phyloP scores from a whole-genome alignment of 2,113 vertebrate genomes.

The Dromiciops gliroides region DNA sequence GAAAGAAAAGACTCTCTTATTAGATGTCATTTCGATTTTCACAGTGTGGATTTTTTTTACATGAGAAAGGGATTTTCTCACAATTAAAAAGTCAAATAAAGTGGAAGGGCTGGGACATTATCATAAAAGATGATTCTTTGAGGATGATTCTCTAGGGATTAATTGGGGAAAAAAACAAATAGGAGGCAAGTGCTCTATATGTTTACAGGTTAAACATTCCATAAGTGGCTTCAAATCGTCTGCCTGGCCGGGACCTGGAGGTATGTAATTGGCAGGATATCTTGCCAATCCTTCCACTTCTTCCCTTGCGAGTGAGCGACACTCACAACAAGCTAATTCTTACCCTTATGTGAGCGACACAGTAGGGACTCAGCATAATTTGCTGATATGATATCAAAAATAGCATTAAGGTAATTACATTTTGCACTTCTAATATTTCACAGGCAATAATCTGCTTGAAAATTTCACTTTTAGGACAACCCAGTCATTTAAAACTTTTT shows the following conservation, averaged over 20 bases:
- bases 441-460: conserved; percentile 77
- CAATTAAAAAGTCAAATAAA: conserved; percentile 82
- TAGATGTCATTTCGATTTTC: conserved; percentile 77
- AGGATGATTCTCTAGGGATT: conserved; percentile 77
- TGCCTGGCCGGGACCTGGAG: conserved; percentile 61
- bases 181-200: conserved; percentile 76
- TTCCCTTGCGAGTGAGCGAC: conserved; percentile 79
- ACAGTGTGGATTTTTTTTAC: conserved; percentile 79
- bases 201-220: conserved; percentile 83
- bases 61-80: conserved; percentile 79
- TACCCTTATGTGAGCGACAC: conserved; percentile 83
- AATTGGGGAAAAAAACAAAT: conserved; percentile 77
- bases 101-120: conserved; percentile 60
- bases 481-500: conserved; percentile 77
- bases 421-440: conserved; percentile 85
- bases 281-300: conserved; percentile 70
- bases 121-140: conserved; percentile 73
- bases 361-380: conserved; percentile 83
- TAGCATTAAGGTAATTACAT: conserved; percentile 89
- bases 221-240: conserved; percentile 72
- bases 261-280: conserved; percentile 82
- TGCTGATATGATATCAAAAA: conserved; percentile 90
- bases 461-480: conserved; percentile 63
- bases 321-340: conserved; percentile 84
- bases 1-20: conserved; percentile 74